Percentiles rank a stretch among this genome's conserved stretches.
Evolutionary conservation across 2,888 invertebrate genomes (phyloP).

Genomic region (Oegoconia quadripuncta): DNA sequence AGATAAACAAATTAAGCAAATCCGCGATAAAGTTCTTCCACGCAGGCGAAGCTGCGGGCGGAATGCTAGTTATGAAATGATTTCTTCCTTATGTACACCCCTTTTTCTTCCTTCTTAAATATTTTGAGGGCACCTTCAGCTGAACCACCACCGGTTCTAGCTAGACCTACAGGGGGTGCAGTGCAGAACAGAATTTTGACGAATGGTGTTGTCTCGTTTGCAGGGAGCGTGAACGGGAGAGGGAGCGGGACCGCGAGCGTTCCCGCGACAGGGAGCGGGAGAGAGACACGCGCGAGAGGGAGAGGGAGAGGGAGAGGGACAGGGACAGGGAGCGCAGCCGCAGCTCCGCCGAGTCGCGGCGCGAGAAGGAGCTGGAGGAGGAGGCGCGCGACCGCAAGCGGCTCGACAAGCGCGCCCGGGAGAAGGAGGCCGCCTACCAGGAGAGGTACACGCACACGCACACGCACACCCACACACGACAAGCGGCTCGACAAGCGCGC

Average conservation of each 20-base stretch:
- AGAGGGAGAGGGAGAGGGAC: constrained; percentile 35
- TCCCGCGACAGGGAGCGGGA: constrained; percentile 62
- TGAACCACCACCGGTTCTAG: no score
- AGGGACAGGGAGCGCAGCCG: constrained; percentile 66
- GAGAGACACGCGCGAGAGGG: constrained; percentile 40
- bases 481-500: constrained; percentile 94
- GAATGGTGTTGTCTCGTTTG: no score
- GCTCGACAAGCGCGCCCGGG: constrained; percentile 92
- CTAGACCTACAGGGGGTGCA: no score
- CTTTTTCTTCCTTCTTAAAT: no score
- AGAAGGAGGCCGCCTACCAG: constrained; percentile 98
- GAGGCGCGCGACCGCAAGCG: constrained; percentile 94
- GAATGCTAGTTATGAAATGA: no score
- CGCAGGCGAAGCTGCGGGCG: no score
- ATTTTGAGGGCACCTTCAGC: no score
- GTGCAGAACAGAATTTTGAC: no score
- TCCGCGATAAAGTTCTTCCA: no score
- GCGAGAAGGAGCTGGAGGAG: constrained; percentile 93
- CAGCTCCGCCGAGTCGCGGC: constrained; percentile 81
- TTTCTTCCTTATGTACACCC: no score
- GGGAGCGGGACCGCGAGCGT: constrained; percentile 39
- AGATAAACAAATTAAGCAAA: no score
- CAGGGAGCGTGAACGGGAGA: constrained; percentile 27
- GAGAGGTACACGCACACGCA: constrained; percentile 76
- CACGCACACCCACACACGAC: constrained; percentile 64